Percentiles rank a stretch among this genome's conserved stretches.
Evolutionary conservation across 2,113 vertebrate genomes (phyloP).

Genomic region (Lagopus muta): DNA sequence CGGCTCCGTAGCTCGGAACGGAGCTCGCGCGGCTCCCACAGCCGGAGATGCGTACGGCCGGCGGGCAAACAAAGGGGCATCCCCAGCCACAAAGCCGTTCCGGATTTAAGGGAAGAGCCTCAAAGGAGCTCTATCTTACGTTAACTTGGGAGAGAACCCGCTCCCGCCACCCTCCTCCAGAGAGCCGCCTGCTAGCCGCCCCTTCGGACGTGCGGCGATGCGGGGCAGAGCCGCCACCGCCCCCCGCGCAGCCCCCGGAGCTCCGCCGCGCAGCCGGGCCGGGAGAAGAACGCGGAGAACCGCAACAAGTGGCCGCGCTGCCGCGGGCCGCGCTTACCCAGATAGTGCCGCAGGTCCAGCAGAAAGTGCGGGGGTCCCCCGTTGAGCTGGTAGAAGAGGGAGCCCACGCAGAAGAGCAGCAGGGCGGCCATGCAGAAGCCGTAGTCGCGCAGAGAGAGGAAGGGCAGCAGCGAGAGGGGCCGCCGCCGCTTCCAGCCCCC

Average conservation of each 20-base stretch:
- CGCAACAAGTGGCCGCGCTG: conserved; percentile 10
- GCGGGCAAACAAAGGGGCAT: neutral
- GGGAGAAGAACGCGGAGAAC: neutral
- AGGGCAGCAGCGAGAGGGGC: conserved; percentile 75
- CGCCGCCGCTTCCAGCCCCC: conserved; percentile 63
- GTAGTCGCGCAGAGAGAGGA: conserved; percentile 90
- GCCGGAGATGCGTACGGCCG: neutral
- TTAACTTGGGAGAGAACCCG: neutral
- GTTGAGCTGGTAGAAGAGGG: conserved; percentile 92
- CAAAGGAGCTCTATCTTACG: neutral
- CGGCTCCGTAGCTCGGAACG: neutral
- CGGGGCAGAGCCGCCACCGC: neutral
- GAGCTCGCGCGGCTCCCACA: neutral
- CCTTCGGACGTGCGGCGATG: neutral
- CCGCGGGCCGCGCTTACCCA: conserved; percentile 85
- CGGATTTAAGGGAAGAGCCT: too few species aligned
- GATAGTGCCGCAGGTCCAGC: conserved; percentile 90
- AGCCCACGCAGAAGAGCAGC: conserved; percentile 92
- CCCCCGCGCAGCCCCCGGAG: neutral
- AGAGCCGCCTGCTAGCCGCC: neutral
- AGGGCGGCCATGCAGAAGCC: conserved; percentile 92
- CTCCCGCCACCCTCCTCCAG: neutral
- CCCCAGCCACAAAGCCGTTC: neutral
- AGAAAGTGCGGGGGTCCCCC: conserved; percentile 93
- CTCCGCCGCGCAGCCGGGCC: neutral